These are phyloP conservation scores for Lutraria rhynchaena DNA, from an alignment of 1,140 invertebrate species.

Conservation along the genomic window DNA sequence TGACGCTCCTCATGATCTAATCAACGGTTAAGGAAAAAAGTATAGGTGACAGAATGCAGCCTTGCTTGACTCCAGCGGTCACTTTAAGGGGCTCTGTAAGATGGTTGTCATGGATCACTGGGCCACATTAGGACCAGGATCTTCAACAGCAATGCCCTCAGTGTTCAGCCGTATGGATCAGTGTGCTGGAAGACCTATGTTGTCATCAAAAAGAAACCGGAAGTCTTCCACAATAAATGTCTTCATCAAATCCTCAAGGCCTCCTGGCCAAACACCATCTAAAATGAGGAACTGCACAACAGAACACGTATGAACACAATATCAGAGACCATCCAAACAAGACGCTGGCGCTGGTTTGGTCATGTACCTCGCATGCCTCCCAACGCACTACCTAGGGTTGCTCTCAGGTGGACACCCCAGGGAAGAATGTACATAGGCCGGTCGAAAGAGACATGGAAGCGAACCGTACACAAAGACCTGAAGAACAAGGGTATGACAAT, in stretches of 20 bases:
- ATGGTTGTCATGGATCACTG: too few species aligned
- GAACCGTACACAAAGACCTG: too few species aligned
- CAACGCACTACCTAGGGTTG: conserved; percentile 15
- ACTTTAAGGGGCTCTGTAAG: conserved; percentile 31
- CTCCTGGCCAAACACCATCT: conserved; percentile 13
- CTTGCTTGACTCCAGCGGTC: conserved; percentile 38
- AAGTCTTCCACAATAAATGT: conserved; percentile 14
- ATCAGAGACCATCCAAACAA: too few species aligned
- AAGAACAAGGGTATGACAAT: too few species aligned
- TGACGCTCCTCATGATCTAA: conserved; percentile 55
- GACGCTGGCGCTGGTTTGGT: conserved; percentile 41
- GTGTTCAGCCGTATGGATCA: conserved; percentile 57
- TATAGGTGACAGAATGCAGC: conserved; percentile 47
- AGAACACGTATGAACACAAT: too few species aligned
- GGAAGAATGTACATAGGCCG: conserved; percentile 17
- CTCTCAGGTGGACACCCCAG: conserved; percentile 32
- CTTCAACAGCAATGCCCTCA: conserved; percentile 58
- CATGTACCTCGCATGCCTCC: conserved; percentile 23
- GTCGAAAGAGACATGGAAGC: too few species aligned
- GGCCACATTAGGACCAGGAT: conserved; percentile 51
- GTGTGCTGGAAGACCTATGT: conserved; percentile 26
- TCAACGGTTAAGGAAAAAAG: conserved; percentile 54
- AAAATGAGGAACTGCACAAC: too few species aligned
- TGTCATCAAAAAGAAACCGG: background rate
- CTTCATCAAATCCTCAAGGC: conserved; percentile 8